Conservation (phyloP, 53 echinoderm and acorn worm genomes). For the Stichopus horrens region DNA sequence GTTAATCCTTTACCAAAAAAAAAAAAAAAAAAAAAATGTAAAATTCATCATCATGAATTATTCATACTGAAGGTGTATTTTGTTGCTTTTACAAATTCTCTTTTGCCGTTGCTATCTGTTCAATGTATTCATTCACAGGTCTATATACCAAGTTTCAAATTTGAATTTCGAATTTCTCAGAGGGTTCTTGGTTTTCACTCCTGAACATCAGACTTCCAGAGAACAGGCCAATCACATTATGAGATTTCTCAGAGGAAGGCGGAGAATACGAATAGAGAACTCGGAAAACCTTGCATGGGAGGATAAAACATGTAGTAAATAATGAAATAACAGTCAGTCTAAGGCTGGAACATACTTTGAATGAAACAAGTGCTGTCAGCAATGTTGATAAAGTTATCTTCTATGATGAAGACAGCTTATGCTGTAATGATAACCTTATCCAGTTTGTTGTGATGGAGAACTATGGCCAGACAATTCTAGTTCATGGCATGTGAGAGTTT, state of each 20-base stretch:
- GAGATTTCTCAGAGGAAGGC: not conserved
- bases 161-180: not conserved
- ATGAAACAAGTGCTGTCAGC: no score
- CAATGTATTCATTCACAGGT: not conserved
- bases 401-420: no score
- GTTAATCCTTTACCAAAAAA: not conserved
- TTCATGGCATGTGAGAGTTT: no score
- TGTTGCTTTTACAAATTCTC: not conserved
- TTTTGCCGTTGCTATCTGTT: not conserved
- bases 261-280: not conserved
- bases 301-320: no score
- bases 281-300: no score
- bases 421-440: no score
- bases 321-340: no score
- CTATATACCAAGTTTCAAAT: not conserved
- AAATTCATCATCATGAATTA: constrained; percentile 25
- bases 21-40: not conserved
- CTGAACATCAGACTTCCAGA: not conserved
- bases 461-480: no score
- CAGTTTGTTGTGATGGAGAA: no score
- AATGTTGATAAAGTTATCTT: no score
- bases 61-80: constrained; percentile 22
- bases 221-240: not conserved
- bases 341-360: no score
- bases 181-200: not conserved